A percentile compares a stretch with the other conserved stretches of the same genome.
These are phyloP conservation scores for Caenorhabditis elegans DNA, from an alignment of 1,140 invertebrate species.

Conservation along the genomic window DNA sequence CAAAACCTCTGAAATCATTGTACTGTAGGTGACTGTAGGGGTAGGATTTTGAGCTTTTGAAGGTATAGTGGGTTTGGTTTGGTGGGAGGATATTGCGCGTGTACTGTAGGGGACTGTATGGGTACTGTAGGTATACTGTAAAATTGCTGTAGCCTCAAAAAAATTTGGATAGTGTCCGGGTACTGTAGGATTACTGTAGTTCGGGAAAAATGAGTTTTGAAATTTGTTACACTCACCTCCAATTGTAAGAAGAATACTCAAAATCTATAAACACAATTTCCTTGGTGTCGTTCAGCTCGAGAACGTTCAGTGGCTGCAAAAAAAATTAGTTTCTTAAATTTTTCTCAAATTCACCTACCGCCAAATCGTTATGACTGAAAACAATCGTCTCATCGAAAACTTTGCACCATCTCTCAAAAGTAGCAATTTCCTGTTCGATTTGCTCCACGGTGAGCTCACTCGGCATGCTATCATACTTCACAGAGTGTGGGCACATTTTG, in stretches of 20 bases:
- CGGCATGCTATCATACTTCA: neutral
- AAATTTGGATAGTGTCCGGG: neutral
- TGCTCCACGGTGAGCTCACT: neutral
- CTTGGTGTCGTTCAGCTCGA: neutral
- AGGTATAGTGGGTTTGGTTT: too few relatives aligned
- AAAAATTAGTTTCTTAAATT: neutral
- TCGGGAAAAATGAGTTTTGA: neutral
- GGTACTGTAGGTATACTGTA: too few relatives aligned
- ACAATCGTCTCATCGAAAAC: neutral
- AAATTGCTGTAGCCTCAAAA: too few relatives aligned
- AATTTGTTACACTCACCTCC: neutral
- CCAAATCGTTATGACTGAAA: slow-evolving; percentile 1
- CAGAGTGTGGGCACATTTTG: neutral
- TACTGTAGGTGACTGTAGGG: too few relatives aligned
- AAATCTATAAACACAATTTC: slow-evolving; percentile 2
- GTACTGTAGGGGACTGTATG: too few relatives aligned
- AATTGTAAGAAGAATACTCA: neutral
- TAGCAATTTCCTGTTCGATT: neutral
- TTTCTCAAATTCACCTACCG: neutral
- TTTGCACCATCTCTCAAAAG: neutral
- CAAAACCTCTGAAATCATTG: too few relatives aligned
- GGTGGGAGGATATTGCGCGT: too few relatives aligned
- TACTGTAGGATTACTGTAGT: too few relatives aligned
- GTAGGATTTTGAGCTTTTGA: too few relatives aligned
- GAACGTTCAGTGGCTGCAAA: neutral